Base-by-base conservation (phyloP, 1,140 invertebrate genomes). In the Planococcus citri region DNA sequence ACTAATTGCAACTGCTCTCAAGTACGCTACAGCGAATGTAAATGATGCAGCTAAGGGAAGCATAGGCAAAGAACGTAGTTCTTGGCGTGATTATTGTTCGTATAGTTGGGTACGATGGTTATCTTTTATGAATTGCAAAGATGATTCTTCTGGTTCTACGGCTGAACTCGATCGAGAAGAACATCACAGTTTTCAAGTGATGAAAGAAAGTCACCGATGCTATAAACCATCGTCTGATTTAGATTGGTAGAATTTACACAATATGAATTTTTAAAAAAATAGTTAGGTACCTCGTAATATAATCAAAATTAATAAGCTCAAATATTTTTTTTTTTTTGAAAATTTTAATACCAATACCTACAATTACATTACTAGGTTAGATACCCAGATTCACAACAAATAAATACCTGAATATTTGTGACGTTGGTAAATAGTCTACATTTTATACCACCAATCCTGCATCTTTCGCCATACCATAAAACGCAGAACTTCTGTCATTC, bases 381-480 rank as follows among this genome's bases (percentile, higher is more conserved):
- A 41, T 41, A 10, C 38, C n/a, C n/a, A n/a, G n/a, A n/a, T n/a
- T n/a, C n/a, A n/a, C n/a, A n/a, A n/a, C n/a, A n/a, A n/a, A n/a
- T n/a, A n/a, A n/a, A n/a, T n/a, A n/a, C n/a, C n/a, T n/a, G n/a
- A n/a, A n/a, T n/a, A n/a, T n/a, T n/a, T n/a, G n/a, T n/a, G n/a
- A n/a, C n/a, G n/a, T n/a, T n/a, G n/a, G n/a, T n/a, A n/a, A n/a
- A n/a, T n/a, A n/a, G n/a, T n/a, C n/a, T n/a, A n/a, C n/a, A n/a
- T n/a, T n/a, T n/a, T n/a, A n/a, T n/a, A n/a, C 29, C 68, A 83
- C 85, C 74, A 89, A 78, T 74, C 91, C 90, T 70, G 94, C 93
- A 81, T 95, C 91, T 79, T 92, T 92, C 33, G 92, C 94, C 91
- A 97, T 93, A 74, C 87, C 83, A 78, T 94, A 90, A 81, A 97